Conservation (phyloP, 2,113 vertebrate genomes). For the Oncorhynchus kisutch region DNA sequence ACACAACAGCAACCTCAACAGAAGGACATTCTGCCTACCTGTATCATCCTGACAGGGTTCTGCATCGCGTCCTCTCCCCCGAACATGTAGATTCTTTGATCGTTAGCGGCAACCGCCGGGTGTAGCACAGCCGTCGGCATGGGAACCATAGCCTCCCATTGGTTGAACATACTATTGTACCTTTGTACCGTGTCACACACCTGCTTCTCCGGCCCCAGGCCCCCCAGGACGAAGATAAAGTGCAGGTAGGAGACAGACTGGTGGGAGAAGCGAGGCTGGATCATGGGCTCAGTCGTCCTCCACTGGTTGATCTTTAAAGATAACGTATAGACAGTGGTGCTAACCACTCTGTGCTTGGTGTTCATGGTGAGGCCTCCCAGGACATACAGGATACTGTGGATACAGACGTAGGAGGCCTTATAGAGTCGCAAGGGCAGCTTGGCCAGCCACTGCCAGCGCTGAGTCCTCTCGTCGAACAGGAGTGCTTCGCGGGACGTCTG, state of each 20-base stretch:
- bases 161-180: constrained; percentile 86
- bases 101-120: constrained; percentile 87
- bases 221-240: constrained; percentile 89
- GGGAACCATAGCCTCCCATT: constrained; percentile 81
- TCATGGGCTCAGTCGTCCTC: constrained; percentile 83
- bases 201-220: constrained; percentile 76
- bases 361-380: constrained; percentile 79
- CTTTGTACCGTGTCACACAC: constrained; percentile 83
- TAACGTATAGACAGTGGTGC: constrained; percentile 81
- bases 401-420: constrained; percentile 83
- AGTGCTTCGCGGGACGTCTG: constrained; percentile 88
- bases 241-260: constrained; percentile 84
- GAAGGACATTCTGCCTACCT: constrained; percentile 72
- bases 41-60: constrained; percentile 89
- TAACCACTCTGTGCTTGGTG: constrained; percentile 64
- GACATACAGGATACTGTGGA: constrained; percentile 88
- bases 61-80: constrained; percentile 93
- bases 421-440: constrained; percentile 87
- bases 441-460: constrained; percentile 80
- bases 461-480: constrained; percentile 75
- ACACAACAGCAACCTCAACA: too few species aligned
- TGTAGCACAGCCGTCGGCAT: constrained; percentile 88
- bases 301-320: constrained; percentile 94
- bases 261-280: constrained; percentile 86
- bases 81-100: constrained; percentile 91